Evolutionary conservation across 37 sponge, comb jelly and placozoan species (phyloP), one percentile per base, ranked within the genome.

Genomic region (Axinella damicornis): DNA sequence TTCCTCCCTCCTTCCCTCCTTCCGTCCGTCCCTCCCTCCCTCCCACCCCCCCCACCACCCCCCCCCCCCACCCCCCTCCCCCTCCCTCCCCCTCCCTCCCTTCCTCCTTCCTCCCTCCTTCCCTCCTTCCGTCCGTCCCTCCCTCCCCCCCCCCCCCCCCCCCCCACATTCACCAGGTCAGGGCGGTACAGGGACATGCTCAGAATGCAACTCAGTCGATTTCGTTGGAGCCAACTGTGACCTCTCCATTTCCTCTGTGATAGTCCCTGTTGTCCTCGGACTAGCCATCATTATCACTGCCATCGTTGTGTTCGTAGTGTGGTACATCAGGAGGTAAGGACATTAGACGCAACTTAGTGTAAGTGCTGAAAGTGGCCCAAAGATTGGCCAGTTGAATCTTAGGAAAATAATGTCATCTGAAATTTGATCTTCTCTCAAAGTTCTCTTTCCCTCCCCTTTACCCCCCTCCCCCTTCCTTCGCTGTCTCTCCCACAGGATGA

Each of bases 181-280:
- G 22, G 40, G 46, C 56, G 88, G 88, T 53, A 76, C 32, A 38
- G 88, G 88, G 36, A 60, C 75, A 38, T 88, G 88, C 52, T 52
- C 62, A 5, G 27, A 41, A 17, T 88, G 88, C 65, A 77, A 88
- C 46, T 12, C 62, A 4, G 9, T 46, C 5, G 57, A 61, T 0
- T 88, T 71, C 53, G 68, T 68, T 16, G 88, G 88, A 20, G 71
- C 71, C 60, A 80, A 76, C 82, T 88, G 88, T 66, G 76, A 81
- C 40, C 21, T 74, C 65, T 59, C 81, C 77, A 25, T 88, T 27
- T 69, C 82, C 31, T 30, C 31, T 4, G 77, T 88, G n/a, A 62
- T 88, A 32, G 73, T 81, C 9, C 88, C 88, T 0, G 38, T 64
- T 5, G n/a, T 81, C 14, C 24, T 88, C 12, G 77, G 57, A 30